phyloP scores from a whole-genome alignment of 1,140 invertebrate genomes.

The Meteorus sp. region DNA sequence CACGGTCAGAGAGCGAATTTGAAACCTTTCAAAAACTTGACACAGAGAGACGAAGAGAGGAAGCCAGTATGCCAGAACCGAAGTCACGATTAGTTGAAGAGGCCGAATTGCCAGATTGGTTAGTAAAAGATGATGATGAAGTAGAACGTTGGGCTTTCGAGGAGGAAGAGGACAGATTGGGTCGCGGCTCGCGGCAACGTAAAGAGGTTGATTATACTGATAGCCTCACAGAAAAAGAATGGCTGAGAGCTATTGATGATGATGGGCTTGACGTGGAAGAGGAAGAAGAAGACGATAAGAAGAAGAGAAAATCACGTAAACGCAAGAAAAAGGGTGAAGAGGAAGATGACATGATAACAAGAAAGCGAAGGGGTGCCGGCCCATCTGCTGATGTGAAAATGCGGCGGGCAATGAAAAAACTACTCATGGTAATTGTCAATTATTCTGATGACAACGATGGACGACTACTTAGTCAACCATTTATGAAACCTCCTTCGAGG shows the following conservation, averaged over 20 bases:
- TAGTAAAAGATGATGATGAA: slow-evolving; percentile 92
- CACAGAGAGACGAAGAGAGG: slow-evolving; percentile 83
- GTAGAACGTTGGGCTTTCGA: slow-evolving; percentile 79
- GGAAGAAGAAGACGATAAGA: slow-evolving; percentile 71
- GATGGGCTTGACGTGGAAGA: slow-evolving; percentile 75
- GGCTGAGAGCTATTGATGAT: slow-evolving; percentile 85
- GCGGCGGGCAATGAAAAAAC: slow-evolving; percentile 78
- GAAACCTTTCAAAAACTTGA: slow-evolving; percentile 95
- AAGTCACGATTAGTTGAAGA: slow-evolving; percentile 92
- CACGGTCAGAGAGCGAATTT: slow-evolving; percentile 91
- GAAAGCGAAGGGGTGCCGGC: slow-evolving; percentile 58
- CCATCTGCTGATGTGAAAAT: slow-evolving; percentile 63
- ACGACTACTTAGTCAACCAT: slow-evolving; percentile 86
- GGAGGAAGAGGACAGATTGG: slow-evolving; percentile 82
- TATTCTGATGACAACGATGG: slow-evolving; percentile 82
- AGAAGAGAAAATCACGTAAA: slow-evolving; percentile 59
- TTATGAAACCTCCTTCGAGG: slow-evolving; percentile 91
- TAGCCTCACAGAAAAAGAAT: slow-evolving; percentile 94
- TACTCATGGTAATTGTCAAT: slow-evolving; percentile 80
- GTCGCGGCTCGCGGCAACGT: slow-evolving; percentile 86
- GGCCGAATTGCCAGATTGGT: slow-evolving; percentile 91
- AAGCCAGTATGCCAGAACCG: slow-evolving; percentile 70
- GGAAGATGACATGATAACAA: slow-evolving; percentile 58
- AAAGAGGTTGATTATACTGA: slow-evolving; percentile 99
- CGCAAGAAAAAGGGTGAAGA: slow-evolving; percentile 66